A percentile compares a stretch with the other conserved stretches of the same genome.
Conservation (phyloP, 2,113 vertebrate species). For the Calonectris borealis region DNA sequence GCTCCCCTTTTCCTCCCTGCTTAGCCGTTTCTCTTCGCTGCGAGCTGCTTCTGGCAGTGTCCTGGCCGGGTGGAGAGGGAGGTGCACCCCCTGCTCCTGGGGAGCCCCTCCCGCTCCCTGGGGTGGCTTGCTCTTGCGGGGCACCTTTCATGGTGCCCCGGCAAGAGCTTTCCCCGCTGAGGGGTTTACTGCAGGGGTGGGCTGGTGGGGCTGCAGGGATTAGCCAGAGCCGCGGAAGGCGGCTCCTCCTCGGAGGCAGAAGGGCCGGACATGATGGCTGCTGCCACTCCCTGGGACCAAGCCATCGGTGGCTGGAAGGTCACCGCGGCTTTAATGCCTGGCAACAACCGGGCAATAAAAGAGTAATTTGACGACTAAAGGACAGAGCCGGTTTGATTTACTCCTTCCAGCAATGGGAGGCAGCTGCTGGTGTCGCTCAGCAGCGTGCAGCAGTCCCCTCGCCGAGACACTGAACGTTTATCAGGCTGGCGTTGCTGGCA, state of each 20-base stretch:
- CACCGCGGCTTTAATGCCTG: not conserved
- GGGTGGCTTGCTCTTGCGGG: not conserved
- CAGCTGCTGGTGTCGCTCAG: conserved; percentile 21
- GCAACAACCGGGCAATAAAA: not conserved
- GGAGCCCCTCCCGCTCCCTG: not conserved
- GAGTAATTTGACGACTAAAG: not conserved
- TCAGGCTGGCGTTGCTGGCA: not conserved
- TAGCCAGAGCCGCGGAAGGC: not conserved
- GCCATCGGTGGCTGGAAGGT: not conserved
- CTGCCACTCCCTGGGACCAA: not conserved
- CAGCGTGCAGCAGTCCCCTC: not conserved
- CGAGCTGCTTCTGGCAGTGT: not conserved
- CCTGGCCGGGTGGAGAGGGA: not conserved
- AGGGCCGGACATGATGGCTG: accelerated
- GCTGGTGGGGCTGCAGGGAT: no score
- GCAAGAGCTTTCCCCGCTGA: not conserved
- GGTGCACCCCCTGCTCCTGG: not conserved
- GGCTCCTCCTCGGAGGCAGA: not conserved
- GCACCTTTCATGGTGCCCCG: accelerated
- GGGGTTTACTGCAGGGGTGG: not conserved
- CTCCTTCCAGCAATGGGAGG: accelerated
- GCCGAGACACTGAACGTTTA: accelerated
- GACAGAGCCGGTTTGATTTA: not conserved
- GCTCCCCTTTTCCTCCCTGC: not conserved
- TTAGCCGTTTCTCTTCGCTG: not conserved